Base-by-base conservation (phyloP, 2,113 vertebrate species). In the Zosterops lateralis region DNA sequence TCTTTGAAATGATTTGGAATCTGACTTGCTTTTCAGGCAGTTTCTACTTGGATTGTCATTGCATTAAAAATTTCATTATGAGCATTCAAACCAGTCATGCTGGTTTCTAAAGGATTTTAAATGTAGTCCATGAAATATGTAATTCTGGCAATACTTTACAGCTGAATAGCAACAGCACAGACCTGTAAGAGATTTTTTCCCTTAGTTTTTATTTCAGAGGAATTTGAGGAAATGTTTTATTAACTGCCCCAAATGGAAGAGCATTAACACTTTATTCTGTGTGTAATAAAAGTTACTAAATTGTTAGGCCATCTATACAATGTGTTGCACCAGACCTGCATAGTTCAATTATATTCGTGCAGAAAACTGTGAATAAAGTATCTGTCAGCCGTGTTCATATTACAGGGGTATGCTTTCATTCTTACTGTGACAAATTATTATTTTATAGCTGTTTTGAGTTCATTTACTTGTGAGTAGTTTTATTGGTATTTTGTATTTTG, bases 1-100 rank as follows among this genome's bases (percentile, higher is more conserved):
- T 80, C 79, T 95, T 74, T 84, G 82, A 91, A 93, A 61, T 45
- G 62, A 83, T 80, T 88, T 87, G 51, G 60, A 87, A 76, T 90
- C 72, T 91, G 68, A 6, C 44, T 80, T 83, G 25, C 64, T 94
- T 89, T 93, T 93, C 72, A 84, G 60, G 53, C 57, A 61, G 61
- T 83, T 95, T 73, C 29, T 83, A 2, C 51, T 61, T 76, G 20
- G 3, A 3, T 48, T 93, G 88, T 84, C 87, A 70, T 87, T 71
- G 40, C 14, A 4, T 89, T 87, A 65, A 90, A 70, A 61, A 34
- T 61, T 85, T 93, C 34, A 76, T 86, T 91, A 62, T 53, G 15
- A 74, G 14, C 32, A 22, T 90, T 85, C 79, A 94, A 83, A 68
- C 32, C 54, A 82, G 75, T 48, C 34, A 20, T 90, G 57, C 75